These are phyloP conservation scores for Crossaster papposus DNA, from an alignment of 53 echinoderm and acorn worm genomes.

Conservation along the genomic window DNA sequence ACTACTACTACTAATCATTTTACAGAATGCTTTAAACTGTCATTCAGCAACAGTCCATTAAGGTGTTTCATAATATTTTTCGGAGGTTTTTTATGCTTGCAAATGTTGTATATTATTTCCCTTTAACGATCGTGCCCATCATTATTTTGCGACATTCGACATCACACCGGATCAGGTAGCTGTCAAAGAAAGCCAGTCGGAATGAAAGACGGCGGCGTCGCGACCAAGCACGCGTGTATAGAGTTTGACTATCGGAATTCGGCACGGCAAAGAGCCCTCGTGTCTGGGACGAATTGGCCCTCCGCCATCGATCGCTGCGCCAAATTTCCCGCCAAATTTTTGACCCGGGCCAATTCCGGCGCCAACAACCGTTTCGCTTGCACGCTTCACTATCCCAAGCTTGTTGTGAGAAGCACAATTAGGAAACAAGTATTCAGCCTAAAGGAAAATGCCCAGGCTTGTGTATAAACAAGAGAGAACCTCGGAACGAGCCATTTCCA, in stretches of 20 bases:
- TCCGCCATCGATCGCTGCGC: slow-evolving; percentile 27
- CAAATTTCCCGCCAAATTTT: slow-evolving; percentile 47
- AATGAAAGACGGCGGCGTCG: slow-evolving; percentile 16
- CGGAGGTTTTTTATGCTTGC: too few species aligned
- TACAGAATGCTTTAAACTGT: too few species aligned
- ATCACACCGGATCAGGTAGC: slow-evolving; percentile 19
- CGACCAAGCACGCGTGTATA: neutral
- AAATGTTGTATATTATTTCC: too few species aligned
- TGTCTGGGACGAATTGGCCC: slow-evolving; percentile 38
- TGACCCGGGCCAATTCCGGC: slow-evolving; percentile 27
- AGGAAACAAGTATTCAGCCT: neutral
- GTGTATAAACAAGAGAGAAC: neutral
- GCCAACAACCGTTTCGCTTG: slow-evolving; percentile 33
- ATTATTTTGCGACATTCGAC: neutral
- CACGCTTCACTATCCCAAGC: neutral
- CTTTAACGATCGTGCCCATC: neutral
- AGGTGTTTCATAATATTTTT: too few species aligned
- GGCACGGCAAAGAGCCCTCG: slow-evolving; percentile 43
- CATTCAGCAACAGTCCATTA: too few species aligned
- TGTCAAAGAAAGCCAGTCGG: neutral
- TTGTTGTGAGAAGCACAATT: neutral
- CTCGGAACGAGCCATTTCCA: neutral
- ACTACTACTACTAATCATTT: too few species aligned
- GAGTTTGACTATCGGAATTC: slow-evolving; percentile 18
- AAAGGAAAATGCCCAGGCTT: neutral